phyloP scores from a whole-genome alignment of 2,113 vertebrate genomes.

The Tachysurus fulvidraco region DNA sequence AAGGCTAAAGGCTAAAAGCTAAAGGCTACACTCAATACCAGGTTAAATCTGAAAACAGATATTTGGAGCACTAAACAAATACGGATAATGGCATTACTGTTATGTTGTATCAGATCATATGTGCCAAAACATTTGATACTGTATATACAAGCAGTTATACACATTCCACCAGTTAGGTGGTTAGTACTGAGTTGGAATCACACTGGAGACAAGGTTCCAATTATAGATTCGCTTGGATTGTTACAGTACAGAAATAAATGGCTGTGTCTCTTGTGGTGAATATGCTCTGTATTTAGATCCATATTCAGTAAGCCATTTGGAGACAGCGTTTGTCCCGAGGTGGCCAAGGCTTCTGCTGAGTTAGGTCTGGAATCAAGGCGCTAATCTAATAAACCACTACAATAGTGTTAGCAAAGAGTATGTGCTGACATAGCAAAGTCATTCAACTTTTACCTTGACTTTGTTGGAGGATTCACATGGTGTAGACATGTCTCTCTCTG shows the following conservation, averaged over 20 bases:
- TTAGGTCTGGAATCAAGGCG: constrained; percentile 37
- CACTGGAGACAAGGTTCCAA: background rate
- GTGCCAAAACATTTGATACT: background rate
- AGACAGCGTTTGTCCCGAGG: constrained; percentile 7
- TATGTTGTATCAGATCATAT: background rate
- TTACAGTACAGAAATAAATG: background rate
- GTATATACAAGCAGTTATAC: background rate
- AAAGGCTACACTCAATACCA: background rate
- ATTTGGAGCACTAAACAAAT: background rate
- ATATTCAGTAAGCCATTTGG: background rate
- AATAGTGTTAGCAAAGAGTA: constrained; percentile 46
- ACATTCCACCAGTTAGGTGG: background rate
- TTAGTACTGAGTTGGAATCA: background rate
- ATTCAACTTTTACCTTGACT: constrained; percentile 46
- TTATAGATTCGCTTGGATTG: background rate
- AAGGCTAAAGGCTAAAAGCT: background rate
- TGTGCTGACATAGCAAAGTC: constrained; percentile 44
- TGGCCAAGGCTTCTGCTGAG: constrained; percentile 46
- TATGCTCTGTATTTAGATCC: constrained; percentile 12
- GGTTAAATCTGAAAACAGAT: background rate
- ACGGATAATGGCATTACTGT: background rate
- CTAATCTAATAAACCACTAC: constrained; percentile 52
- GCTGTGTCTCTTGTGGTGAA: background rate
- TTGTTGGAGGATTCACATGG: constrained; percentile 40
- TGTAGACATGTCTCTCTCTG: constrained; percentile 20